Percentiles rank a stretch among this genome's conserved stretches.
These are phyloP conservation scores for Spisula solida DNA, from an alignment of 2,888 invertebrate species.

Conservation along the genomic window DNA sequence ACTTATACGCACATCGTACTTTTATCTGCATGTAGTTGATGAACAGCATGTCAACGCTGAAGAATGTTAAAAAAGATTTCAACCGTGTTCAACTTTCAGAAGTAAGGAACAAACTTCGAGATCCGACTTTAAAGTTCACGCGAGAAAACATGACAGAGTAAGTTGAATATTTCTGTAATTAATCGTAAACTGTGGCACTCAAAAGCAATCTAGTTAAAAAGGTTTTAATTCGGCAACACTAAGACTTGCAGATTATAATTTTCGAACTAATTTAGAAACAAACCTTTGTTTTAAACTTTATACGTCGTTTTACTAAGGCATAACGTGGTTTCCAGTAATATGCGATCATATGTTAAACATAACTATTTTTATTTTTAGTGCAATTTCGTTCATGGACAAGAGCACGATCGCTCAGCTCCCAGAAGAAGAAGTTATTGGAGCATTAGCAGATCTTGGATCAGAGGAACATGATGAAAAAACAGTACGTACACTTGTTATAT, in stretches of 20 bases:
- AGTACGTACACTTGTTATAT: not conserved
- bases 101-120: not conserved
- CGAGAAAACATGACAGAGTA: conserved; percentile 1
- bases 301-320: too few species aligned
- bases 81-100: conserved; percentile 38
- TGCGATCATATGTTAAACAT: too few species aligned
- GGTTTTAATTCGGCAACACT: too few species aligned
- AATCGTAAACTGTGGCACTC: too few species aligned
- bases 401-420: not conserved
- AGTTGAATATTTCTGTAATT: not conserved
- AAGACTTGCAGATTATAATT: too few species aligned
- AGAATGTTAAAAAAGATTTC: conserved; percentile 27
- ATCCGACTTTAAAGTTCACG: not conserved
- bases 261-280: too few species aligned
- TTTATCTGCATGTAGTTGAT: not conserved
- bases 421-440: not conserved
- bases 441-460: not conserved
- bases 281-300: too few species aligned
- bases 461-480: not conserved
- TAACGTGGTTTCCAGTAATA: too few species aligned
- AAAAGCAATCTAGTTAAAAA: too few species aligned
- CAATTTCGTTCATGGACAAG: not conserved
- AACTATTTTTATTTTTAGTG: not conserved
- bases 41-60: conserved; percentile 33
- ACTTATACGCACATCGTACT: too few species aligned